Percentiles rank a stretch among this genome's conserved stretches.
Conservation (phyloP, 2,888 invertebrate species). For the Stramonita haemastoma region DNA sequence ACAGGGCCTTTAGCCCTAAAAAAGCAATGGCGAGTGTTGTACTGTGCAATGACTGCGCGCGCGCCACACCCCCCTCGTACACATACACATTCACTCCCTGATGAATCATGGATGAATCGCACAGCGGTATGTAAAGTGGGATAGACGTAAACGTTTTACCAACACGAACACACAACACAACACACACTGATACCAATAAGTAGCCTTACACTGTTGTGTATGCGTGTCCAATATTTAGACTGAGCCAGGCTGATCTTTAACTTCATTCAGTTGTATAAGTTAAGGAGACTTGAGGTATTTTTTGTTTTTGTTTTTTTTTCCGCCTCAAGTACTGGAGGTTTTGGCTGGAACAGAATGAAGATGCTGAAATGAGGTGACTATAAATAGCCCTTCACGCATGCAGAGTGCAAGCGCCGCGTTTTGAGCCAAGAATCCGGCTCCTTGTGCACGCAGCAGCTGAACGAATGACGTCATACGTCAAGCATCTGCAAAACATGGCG, state of each 20-base stretch:
- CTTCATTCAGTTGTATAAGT: too few species aligned
- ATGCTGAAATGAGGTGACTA: background rate
- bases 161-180: background rate
- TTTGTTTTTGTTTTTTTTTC: background rate
- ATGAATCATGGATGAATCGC: too few species aligned
- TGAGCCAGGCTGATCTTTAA: too few species aligned
- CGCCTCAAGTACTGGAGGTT: too few species aligned
- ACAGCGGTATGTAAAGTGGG: too few species aligned
- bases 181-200: too few species aligned
- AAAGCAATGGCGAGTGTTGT: too few species aligned
- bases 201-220: too few species aligned
- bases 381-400: background rate
- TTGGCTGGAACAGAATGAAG: background rate
- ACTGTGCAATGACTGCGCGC: too few species aligned
- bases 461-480: constrained; percentile 8
- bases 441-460: background rate
- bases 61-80: too few species aligned
- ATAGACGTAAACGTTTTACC: background rate
- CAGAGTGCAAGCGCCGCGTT: background rate
- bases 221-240: too few species aligned
- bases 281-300: background rate
- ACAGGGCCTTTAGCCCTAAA: too few species aligned
- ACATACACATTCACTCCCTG: background rate
- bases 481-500: constrained; percentile 28
- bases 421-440: background rate